Percentiles rank a stretch among this genome's conserved stretches.
Conservation (phyloP, 2,888 invertebrate genomes). For the Bibio marci region DNA sequence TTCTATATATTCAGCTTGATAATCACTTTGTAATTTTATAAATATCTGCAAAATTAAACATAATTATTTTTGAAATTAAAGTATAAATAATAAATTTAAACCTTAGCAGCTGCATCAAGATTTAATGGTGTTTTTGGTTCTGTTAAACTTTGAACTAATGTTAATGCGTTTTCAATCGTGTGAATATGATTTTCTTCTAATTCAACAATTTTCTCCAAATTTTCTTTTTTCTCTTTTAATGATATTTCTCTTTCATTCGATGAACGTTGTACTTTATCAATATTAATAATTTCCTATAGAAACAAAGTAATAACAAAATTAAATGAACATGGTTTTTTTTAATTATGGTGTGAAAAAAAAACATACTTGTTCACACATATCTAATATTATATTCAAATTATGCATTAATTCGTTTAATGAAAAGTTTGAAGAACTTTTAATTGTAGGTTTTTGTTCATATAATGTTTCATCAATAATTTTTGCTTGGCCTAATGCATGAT, state of each 20-base stretch:
- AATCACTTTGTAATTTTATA: conserved; percentile 35
- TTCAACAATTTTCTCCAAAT: conserved; percentile 44
- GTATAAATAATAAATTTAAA: conserved; percentile 15
- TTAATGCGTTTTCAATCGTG: conserved; percentile 51
- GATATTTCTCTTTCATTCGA: conserved; percentile 64
- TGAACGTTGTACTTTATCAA: conserved; percentile 58
- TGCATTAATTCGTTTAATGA: conserved; percentile 78
- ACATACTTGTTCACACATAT: conserved; percentile 73
- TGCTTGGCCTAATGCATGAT: conserved; percentile 70
- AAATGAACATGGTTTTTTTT: no score
- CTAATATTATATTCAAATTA: conserved; percentile 79
- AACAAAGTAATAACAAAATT: no score
- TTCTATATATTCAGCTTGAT: conserved; percentile 60
- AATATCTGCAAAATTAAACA: conserved; percentile 16
- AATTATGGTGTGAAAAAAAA: conserved; percentile 14
- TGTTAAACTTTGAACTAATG: conserved; percentile 40
- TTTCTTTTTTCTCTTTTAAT: conserved; percentile 61
- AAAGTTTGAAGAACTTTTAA: conserved; percentile 44
- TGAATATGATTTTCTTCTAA: conserved; percentile 56
- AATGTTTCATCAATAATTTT: conserved; percentile 37
- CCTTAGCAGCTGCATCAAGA: conserved; percentile 28
- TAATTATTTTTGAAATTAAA: conserved; percentile 11
- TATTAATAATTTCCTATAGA: conserved; percentile 60
- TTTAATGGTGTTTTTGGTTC: conserved; percentile 26
- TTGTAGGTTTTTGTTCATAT: conserved; percentile 44